Conservation (phyloP, 2,113 vertebrate genomes). For the Electrona antarctica region DNA sequence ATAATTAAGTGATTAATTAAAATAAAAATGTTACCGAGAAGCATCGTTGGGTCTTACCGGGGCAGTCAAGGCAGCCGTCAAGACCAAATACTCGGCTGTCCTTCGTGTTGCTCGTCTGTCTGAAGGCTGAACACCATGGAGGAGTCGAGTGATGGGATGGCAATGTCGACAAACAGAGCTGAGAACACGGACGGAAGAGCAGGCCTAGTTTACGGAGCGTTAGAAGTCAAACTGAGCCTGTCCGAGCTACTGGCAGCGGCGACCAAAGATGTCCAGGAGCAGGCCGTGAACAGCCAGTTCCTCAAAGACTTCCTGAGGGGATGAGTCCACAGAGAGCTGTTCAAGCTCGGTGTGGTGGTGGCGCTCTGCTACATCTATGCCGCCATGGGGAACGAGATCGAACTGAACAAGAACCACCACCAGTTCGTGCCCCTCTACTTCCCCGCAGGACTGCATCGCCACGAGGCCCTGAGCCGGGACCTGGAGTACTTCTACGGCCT, state of each 20-base stretch:
- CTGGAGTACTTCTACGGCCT: constrained; percentile 85
- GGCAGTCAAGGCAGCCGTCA: no score
- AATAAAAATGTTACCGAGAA: no score
- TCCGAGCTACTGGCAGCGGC: constrained; percentile 88
- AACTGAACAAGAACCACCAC: constrained; percentile 82
- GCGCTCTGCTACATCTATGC: constrained; percentile 88
- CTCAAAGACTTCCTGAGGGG: constrained; percentile 90
- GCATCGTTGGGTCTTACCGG: no score
- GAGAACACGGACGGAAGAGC: not conserved
- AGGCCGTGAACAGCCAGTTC: constrained; percentile 85
- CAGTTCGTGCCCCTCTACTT: constrained; percentile 86
- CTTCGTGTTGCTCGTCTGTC: no score
- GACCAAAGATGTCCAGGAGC: constrained; percentile 87
- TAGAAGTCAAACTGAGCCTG: constrained; percentile 56
- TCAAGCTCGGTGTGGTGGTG: constrained; percentile 87
- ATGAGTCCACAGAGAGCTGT: constrained; percentile 83
- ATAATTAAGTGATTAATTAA: no score
- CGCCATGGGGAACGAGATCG: constrained; percentile 88
- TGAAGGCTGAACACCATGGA: no score
- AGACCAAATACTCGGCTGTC: no score
- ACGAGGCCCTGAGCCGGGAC: constrained; percentile 79
- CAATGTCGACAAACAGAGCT: no score
- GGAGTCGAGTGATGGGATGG: no score
- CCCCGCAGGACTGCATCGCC: constrained; percentile 85
- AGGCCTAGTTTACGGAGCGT: constrained; percentile 27